Evolutionary conservation across 2,113 vertebrate genomes (phyloP).

Genomic region (Casuarius casuarius): DNA sequence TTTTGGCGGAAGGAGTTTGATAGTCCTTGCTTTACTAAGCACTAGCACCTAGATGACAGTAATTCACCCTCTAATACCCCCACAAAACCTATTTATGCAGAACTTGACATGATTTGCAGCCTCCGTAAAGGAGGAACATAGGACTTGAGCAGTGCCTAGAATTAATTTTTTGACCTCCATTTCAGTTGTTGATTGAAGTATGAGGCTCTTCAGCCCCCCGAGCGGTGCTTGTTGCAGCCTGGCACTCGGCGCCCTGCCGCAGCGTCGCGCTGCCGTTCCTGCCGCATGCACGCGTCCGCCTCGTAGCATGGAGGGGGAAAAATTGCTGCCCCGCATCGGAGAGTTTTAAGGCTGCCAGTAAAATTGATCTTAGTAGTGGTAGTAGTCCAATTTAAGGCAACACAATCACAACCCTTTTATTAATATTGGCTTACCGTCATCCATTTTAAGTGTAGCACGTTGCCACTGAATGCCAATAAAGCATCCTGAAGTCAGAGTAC

Average conservation of each 20-base stretch:
- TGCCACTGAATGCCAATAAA: background rate
- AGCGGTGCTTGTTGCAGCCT: background rate
- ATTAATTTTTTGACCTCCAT: constrained; percentile 63
- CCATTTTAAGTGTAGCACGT: background rate
- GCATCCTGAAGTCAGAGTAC: background rate
- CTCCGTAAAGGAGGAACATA: background rate
- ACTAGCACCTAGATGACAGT: constrained; percentile 50
- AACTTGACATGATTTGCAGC: constrained; percentile 59
- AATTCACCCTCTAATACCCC: constrained; percentile 55
- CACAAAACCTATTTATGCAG: constrained; percentile 61
- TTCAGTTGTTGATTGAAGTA: constrained; percentile 34
- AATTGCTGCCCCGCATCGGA: background rate
- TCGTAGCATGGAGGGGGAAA: background rate
- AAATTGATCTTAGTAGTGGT: background rate
- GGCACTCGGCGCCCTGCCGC: background rate
- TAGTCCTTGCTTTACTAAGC: constrained; percentile 56
- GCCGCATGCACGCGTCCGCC: background rate
- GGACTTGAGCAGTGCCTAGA: constrained; percentile 15
- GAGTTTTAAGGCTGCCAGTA: background rate
- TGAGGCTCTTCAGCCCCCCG: constrained; percentile 6
- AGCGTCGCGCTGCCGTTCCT: background rate
- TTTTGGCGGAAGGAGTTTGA: constrained; percentile 50
- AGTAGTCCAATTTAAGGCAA: background rate
- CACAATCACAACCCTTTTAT: background rate
- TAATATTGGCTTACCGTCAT: background rate